These are phyloP conservation scores for Salpingus planirostris DNA, from an alignment of 2,888 invertebrate species.

Conservation along the genomic window DNA sequence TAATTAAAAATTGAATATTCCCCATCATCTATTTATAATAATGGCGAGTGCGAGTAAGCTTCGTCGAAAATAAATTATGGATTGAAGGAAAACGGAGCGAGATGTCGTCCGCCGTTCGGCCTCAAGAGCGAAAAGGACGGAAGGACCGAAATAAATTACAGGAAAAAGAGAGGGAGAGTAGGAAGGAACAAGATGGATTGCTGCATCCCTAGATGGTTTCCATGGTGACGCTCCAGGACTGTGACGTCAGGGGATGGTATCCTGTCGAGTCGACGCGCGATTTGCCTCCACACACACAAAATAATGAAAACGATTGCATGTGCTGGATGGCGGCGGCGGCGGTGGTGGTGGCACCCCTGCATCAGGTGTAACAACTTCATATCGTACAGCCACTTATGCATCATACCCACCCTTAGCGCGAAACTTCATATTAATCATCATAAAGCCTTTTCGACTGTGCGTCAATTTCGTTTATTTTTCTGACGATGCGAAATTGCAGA, in stretches of 20 bases:
- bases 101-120: conserved; percentile 13
- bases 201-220: conserved; percentile 40
- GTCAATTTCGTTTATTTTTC: no score
- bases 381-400: no score
- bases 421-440: no score
- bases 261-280: conserved; percentile 27
- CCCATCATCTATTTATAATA: conserved; percentile 29
- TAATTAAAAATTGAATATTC: conserved; percentile 30
- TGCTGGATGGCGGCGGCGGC: no score
- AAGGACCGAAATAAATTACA: conserved; percentile 31
- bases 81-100: conserved; percentile 27
- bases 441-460: no score
- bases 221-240: conserved; percentile 36
- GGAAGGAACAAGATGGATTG: conserved; percentile 35
- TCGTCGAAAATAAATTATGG: conserved; percentile 36
- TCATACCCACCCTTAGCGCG: no score
- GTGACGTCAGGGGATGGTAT: conserved; percentile 33
- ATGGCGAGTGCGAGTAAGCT: conserved; percentile 19
- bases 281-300: conserved; percentile 13
- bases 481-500: no score
- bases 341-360: no score
- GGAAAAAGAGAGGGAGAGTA: conserved; percentile 29
- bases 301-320: no score
- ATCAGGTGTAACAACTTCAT: no score
- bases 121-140: conserved; percentile 21